Conservation (phyloP, 2,797 vertebrate genomes). For the Aulostomus chinensis region DNA sequence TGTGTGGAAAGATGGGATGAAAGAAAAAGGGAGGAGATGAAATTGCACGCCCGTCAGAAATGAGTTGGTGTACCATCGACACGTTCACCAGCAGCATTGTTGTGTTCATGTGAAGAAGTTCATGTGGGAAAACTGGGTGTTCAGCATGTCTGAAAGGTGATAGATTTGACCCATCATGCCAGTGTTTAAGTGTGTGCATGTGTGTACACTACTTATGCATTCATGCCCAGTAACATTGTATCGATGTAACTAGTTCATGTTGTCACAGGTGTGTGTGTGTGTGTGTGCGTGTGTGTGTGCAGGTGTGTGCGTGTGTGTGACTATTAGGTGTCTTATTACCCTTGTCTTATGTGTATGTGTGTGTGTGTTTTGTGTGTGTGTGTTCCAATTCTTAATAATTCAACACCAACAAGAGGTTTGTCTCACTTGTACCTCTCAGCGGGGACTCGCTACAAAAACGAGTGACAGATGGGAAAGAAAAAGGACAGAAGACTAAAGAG, state of each 20-base stretch:
- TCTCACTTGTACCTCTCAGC: conserved; percentile 20
- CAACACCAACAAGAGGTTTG: conserved; percentile 32
- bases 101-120: no score
- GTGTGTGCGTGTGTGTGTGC: conserved; percentile 2
- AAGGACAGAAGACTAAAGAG: no score
- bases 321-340: conserved; percentile 54
- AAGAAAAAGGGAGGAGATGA: no score
- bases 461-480: neutral
- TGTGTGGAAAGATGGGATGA: no score
- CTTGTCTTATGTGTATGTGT: conserved; percentile 31
- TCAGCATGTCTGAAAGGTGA: no score
- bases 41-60: no score
- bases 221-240: no score
- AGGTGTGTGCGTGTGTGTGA: conserved; percentile 13
- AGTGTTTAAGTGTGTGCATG: neutral
- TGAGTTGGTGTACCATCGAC: no score
- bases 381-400: conserved; percentile 67
- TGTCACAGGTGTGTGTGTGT: conserved; percentile 10
- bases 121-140: no score
- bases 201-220: no score
- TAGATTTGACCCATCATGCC: no score
- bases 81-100: no score
- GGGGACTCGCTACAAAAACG: conserved; percentile 14
- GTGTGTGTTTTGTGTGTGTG: conserved; percentile 29
- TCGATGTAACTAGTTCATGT: conserved; percentile 5